phyloP scores from a whole-genome alignment of 1,140 invertebrate species.

The Papilio machaon region DNA sequence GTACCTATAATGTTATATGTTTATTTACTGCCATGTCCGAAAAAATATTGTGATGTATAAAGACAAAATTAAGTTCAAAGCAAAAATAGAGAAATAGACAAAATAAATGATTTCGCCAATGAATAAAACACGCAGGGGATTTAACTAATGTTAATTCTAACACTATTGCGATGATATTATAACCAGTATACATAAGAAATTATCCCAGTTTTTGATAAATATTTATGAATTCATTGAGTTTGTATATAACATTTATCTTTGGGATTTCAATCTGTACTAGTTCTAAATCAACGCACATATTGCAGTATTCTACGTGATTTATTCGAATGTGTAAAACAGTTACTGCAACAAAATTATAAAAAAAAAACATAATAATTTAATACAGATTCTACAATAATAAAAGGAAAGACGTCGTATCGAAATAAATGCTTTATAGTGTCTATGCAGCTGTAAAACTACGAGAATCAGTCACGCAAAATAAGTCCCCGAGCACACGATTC shows the following conservation, averaged over 20 bases:
- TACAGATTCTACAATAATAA: constrained; percentile 43
- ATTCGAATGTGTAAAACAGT: constrained; percentile 27
- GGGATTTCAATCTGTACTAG: constrained; percentile 32
- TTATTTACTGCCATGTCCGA: not conserved
- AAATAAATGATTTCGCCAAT: constrained; percentile 18
- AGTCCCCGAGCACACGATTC: constrained; percentile 49
- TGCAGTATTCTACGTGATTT: constrained; percentile 30
- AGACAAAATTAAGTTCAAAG: not conserved
- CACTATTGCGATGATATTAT: not conserved
- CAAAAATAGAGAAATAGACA: constrained; percentile 26
- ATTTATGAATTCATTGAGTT: not conserved
- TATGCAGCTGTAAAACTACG: constrained; percentile 49
- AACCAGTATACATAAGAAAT: constrained; percentile 28
- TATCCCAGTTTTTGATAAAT: constrained; percentile 12
- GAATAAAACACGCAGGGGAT: constrained; percentile 21
- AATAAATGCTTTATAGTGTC: constrained; percentile 57
- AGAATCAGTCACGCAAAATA: constrained; percentile 43
- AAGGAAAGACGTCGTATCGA: constrained; percentile 46
- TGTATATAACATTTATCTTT: constrained; percentile 28
- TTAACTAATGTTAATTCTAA: constrained; percentile 20
- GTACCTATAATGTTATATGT: not conserved
- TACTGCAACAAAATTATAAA: constrained; percentile 13
- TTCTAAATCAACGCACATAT: constrained; percentile 31
- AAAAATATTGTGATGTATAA: not conserved
- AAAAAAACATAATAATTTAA: constrained; percentile 47